Conservation (phyloP, 2,888 invertebrate genomes). For the Trypoxylon attenuatum region DNA sequence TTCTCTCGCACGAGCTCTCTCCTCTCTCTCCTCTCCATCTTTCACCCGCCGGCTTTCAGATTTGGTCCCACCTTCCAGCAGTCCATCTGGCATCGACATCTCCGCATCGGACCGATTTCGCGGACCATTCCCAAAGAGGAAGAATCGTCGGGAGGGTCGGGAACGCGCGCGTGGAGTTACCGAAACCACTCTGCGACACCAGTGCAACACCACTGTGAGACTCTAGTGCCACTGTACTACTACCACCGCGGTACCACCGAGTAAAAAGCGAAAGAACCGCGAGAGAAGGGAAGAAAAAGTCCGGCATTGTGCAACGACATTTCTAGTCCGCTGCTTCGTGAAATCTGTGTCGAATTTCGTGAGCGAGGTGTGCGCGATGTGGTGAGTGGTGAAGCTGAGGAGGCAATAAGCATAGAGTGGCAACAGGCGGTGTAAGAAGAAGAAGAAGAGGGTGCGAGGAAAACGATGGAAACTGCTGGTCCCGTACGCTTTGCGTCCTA, state of each 20-base stretch:
- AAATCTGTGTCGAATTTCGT: conserved; percentile 24
- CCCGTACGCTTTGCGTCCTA: conserved; percentile 8
- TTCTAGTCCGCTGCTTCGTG: conserved; percentile 43
- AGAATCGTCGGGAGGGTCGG: conserved; percentile 15
- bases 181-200: too few relatives aligned
- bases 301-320: conserved; percentile 45
- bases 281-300: conserved; percentile 8
- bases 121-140: conserved; percentile 23
- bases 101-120: conserved; percentile 13
- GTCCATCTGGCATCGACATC: conserved; percentile 28
- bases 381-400: conserved; percentile 1
- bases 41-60: conserved; percentile 7
- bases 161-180: too few relatives aligned
- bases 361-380: background rate
- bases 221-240: conserved; percentile 24
- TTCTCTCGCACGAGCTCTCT: conserved; percentile 7
- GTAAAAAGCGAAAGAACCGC: conserved; percentile 2
- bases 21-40: conserved; percentile 6
- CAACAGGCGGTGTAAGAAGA: background rate
- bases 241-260: too few relatives aligned
- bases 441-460: background rate
- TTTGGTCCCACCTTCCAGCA: conserved; percentile 11
- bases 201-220: conserved; percentile 12
- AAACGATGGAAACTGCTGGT: conserved; percentile 27
- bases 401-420: conserved; percentile 8